Conservation (phyloP, 2,113 vertebrate species). For the Lampris megalopsis region DNA sequence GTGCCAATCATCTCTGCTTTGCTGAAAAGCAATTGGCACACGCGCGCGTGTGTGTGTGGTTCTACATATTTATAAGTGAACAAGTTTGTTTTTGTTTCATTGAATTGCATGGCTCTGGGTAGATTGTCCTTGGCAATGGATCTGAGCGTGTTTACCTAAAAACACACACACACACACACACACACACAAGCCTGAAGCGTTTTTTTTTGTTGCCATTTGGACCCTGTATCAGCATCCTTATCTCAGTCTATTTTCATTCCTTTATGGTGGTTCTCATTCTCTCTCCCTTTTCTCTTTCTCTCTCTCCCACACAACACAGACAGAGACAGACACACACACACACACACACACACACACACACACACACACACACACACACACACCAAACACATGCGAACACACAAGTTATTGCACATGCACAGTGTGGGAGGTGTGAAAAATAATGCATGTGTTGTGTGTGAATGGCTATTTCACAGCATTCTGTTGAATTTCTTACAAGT, state of each 20-base stretch:
- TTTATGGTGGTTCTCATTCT: background rate
- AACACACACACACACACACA: background rate
- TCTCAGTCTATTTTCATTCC: conserved; percentile 33
- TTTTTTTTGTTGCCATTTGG: conserved; percentile 22
- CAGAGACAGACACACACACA: no score
- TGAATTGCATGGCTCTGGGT: conserved; percentile 54
- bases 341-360: no score
- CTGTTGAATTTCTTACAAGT: no score
- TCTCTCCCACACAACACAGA: background rate
- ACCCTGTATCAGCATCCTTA: conserved; percentile 10
- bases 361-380: no score
- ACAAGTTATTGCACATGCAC: no score
- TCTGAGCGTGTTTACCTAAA: conserved; percentile 44
- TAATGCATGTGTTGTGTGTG: no score
- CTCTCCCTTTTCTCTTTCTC: conserved; percentile 17
- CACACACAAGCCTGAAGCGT: background rate
- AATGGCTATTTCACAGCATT: no score
- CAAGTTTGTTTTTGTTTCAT: conserved; percentile 35
- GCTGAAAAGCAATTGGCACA: conserved; percentile 55
- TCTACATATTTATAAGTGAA: conserved; percentile 24
- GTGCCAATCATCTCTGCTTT: conserved; percentile 63
- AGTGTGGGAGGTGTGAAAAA: no score
- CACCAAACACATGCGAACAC: no score
- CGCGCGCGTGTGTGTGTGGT: conserved; percentile 24
- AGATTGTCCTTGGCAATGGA: conserved; percentile 46